These are phyloP conservation scores for Tribolium freemani DNA, from an alignment of 2,888 invertebrate species.

Conservation along the genomic window DNA sequence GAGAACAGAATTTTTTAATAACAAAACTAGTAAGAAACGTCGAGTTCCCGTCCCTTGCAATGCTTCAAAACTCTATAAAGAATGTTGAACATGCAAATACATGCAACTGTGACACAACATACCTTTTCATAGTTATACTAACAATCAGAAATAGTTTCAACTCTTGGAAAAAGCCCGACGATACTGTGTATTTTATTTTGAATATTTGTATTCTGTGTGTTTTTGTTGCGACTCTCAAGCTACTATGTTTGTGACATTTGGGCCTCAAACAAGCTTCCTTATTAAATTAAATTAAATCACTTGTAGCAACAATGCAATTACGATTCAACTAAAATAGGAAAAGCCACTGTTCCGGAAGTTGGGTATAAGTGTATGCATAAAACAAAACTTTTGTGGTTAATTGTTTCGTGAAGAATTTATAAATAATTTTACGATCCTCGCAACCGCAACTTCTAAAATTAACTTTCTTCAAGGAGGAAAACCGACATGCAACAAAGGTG, in stretches of 20 bases:
- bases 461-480: background rate
- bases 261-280: background rate
- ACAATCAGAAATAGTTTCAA: too few relatives aligned
- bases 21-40: too few relatives aligned
- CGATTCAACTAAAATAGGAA: background rate
- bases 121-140: too few relatives aligned
- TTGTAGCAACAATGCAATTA: background rate
- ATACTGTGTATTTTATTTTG: too few relatives aligned
- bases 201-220: background rate
- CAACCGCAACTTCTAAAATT: background rate
- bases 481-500: background rate
- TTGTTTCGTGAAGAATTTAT: background rate
- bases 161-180: too few relatives aligned
- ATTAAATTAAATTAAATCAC: background rate
- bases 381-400: background rate
- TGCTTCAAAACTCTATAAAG: too few relatives aligned
- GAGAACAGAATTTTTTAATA: too few relatives aligned
- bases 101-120: too few relatives aligned
- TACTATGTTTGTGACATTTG: background rate
- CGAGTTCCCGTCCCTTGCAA: too few relatives aligned
- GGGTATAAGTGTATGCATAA: background rate
- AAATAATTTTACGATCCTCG: background rate
- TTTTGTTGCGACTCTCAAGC: background rate
- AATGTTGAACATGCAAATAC: too few relatives aligned
- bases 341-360: background rate